Evolutionary conservation across 2,888 invertebrate genomes (phyloP).

Genomic region (Oasisia sp.): DNA sequence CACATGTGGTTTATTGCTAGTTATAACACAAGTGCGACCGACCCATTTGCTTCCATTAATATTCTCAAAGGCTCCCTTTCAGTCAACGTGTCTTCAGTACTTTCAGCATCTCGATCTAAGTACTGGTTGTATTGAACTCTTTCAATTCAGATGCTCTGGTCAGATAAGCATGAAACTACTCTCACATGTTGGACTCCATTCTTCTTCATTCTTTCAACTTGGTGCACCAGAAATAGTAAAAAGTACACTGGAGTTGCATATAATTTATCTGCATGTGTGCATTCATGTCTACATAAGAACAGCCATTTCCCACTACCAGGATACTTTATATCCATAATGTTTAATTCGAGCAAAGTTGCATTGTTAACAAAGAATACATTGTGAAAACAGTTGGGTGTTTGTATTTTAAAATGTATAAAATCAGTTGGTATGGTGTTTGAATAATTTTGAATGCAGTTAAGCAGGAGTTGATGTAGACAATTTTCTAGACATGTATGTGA

Average conservation of each 20-base stretch:
- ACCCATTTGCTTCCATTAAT: constrained; percentile 17
- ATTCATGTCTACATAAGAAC: too few relatives aligned
- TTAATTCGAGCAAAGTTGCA: too few relatives aligned
- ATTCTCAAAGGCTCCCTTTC: constrained; percentile 17
- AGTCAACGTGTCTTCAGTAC: background rate
- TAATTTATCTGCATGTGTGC: too few relatives aligned
- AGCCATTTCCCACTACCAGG: too few relatives aligned
- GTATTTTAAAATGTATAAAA: too few relatives aligned
- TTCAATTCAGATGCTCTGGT: background rate
- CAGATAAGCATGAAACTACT: background rate
- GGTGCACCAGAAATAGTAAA: background rate
- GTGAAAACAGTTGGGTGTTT: too few relatives aligned
- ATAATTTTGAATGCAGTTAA: too few relatives aligned
- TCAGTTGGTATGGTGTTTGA: too few relatives aligned
- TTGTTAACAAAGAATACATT: too few relatives aligned
- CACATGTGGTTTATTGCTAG: constrained; percentile 6
- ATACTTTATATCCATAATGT: too few relatives aligned
- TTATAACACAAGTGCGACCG: background rate
- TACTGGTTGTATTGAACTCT: background rate
- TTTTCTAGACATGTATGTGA: too few relatives aligned
- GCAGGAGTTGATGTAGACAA: too few relatives aligned
- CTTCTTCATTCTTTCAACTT: background rate
- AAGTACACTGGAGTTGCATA: background rate
- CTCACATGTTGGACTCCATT: background rate
- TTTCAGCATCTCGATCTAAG: background rate